These are phyloP conservation scores for Drosophila ochracea DNA, from an alignment of 2,888 invertebrate genomes.

Conservation along the genomic window DNA sequence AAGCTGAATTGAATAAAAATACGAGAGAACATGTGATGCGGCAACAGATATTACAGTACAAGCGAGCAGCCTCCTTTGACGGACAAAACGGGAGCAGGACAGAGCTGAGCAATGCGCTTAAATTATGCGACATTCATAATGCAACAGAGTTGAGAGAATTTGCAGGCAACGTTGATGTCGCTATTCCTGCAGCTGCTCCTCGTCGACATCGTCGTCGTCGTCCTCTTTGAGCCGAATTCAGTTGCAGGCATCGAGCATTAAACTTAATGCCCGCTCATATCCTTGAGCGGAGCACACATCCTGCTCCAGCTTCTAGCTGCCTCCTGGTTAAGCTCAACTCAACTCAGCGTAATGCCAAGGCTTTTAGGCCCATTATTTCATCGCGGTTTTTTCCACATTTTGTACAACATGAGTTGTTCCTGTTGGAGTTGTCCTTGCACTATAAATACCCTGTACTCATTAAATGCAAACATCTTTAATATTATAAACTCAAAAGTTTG, in stretches of 20 bases:
- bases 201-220: slow-evolving; percentile 15
- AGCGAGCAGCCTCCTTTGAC: background rate
- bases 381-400: slow-evolving; percentile 52
- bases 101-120: slow-evolving; percentile 56
- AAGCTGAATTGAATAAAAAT: slow-evolving; percentile 17
- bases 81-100: slow-evolving; percentile 13
- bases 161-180: slow-evolving; percentile 18
- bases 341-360: slow-evolving; percentile 68
- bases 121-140: slow-evolving; percentile 83
- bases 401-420: slow-evolving; percentile 39
- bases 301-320: slow-evolving; percentile 37
- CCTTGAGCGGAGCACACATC: slow-evolving; percentile 57
- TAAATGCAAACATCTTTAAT: background rate
- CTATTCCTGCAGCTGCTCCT: slow-evolving; percentile 10
- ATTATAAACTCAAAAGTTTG: background rate
- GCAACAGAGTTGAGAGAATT: slow-evolving; percentile 60
- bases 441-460: slow-evolving; percentile 14
- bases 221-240: slow-evolving; percentile 64
- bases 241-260: slow-evolving; percentile 59
- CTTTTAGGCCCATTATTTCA: slow-evolving; percentile 78
- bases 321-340: slow-evolving; percentile 50
- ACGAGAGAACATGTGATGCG: background rate
- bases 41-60: slow-evolving; percentile 24
- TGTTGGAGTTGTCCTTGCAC: background rate
- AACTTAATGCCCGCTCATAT: slow-evolving; percentile 76